Percentiles rank a stretch among this genome's conserved stretches.
phyloP scores from a whole-genome alignment of 37 sponge, comb jelly and placozoan species.

The Geodia barretti region DNA sequence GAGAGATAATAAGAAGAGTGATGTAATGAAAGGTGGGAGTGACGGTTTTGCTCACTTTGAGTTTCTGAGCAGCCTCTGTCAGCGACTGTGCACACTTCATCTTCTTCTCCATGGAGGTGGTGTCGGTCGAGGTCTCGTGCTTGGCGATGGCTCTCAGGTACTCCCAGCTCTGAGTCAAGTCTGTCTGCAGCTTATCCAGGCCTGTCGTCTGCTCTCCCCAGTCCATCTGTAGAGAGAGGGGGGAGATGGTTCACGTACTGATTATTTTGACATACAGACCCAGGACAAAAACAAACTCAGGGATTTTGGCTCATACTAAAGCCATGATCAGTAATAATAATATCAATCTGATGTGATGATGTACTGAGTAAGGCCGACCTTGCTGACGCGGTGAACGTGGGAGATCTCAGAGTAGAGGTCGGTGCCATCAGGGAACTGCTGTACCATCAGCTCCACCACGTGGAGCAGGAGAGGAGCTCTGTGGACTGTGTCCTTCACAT shows the following conservation, averaged over 20 bases:
- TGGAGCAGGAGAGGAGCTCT: constrained; percentile 85
- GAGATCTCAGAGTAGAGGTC: constrained; percentile 86
- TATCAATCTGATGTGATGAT: not conserved
- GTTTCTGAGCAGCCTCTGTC: constrained; percentile 78
- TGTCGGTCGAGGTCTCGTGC: constrained; percentile 77
- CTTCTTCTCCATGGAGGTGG: constrained; percentile 80
- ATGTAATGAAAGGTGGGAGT: no score
- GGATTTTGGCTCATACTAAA: no score
- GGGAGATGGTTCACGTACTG: not conserved
- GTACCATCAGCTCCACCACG: constrained; percentile 83
- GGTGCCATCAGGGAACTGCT: constrained; percentile 71
- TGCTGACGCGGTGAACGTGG: constrained; percentile 73
- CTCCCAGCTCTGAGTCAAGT: constrained; percentile 76
- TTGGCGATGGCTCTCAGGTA: constrained; percentile 82
- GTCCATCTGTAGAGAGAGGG: constrained; percentile 54
- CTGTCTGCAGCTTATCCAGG: constrained; percentile 55
- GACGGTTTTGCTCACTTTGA: constrained; percentile 19
- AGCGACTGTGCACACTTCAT: constrained; percentile 83
- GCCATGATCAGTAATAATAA: no score
- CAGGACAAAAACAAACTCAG: no score
- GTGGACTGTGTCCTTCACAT: constrained; percentile 93
- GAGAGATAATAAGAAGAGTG: no score
- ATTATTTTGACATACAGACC: not conserved
- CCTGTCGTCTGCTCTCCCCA: constrained; percentile 31
- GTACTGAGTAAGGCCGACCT: constrained; percentile 35